Evolutionary conservation across 2,113 vertebrate genomes (phyloP).

Genomic region (Anoura caudifer): DNA sequence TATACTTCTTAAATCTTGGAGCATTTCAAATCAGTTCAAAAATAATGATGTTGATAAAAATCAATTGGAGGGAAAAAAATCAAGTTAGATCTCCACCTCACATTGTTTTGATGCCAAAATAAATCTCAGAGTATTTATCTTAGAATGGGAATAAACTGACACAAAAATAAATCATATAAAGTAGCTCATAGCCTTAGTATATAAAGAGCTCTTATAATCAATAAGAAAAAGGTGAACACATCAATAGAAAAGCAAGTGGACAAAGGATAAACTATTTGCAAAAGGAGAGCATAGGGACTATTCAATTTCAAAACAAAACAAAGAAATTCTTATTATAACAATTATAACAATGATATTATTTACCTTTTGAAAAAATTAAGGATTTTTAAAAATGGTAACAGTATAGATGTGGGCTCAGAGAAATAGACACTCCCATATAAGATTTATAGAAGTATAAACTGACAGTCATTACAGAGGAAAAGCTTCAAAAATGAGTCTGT

Average conservation of each 20-base stretch:
- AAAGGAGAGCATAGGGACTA: not conserved
- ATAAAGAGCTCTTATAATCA: not conserved
- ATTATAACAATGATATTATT: not conserved
- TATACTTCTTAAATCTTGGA: not conserved
- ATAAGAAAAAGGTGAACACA: not conserved
- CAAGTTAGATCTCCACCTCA: not conserved
- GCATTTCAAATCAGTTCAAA: conserved; percentile 10
- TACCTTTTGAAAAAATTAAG: not conserved
- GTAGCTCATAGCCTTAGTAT: not conserved
- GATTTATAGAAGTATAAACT: not conserved
- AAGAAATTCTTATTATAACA: not conserved
- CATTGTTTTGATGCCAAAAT: conserved; percentile 3
- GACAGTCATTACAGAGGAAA: not conserved
- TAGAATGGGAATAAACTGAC: not conserved
- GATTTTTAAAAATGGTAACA: not conserved
- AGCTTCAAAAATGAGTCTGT: not conserved
- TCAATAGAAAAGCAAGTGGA: not conserved
- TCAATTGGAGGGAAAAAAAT: not conserved
- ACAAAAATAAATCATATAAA: not conserved
- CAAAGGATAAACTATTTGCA: not conserved
- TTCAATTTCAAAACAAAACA: conserved; percentile 27
- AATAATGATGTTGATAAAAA: conserved; percentile 5
- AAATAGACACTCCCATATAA: not conserved
- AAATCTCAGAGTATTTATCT: not conserved
- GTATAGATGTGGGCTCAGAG: not conserved